A percentile compares a stretch with the other conserved stretches of the same genome.
phyloP scores from a whole-genome alignment of 2,113 vertebrate species.

The Podocnemis expansa region DNA sequence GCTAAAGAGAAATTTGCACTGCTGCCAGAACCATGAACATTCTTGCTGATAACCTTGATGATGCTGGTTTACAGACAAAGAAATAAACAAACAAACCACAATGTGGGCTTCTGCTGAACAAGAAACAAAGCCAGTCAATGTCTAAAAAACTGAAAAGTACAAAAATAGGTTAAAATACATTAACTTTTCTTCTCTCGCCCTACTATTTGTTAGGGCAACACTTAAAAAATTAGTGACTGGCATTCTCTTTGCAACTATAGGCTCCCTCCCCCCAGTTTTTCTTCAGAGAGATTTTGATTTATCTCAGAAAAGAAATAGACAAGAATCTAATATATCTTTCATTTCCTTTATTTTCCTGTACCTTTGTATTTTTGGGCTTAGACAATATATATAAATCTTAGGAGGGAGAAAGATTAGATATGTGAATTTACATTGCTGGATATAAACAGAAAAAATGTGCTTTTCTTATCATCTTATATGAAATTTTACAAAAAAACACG shows the following conservation, averaged over 20 bases:
- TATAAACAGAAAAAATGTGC: accelerated
- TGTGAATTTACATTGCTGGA: accelerated
- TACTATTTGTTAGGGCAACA: background rate
- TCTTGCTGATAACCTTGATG: background rate
- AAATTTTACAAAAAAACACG: background rate
- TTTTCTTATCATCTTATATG: accelerated
- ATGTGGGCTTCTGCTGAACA: background rate
- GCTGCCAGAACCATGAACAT: too few species aligned
- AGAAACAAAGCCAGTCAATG: background rate
- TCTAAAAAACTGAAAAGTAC: background rate
- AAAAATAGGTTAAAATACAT: background rate
- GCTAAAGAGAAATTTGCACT: background rate
- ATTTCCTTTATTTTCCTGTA: background rate
- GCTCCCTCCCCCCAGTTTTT: background rate
- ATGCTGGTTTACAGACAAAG: accelerated
- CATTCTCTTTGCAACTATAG: background rate
- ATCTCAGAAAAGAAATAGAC: background rate
- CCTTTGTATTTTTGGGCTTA: background rate
- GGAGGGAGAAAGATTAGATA: background rate
- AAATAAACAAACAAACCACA: background rate
- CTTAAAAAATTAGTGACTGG: background rate
- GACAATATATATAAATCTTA: accelerated
- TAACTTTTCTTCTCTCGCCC: background rate
- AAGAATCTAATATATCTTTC: accelerated
- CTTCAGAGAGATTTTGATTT: background rate